Percentiles rank a stretch among this genome's conserved stretches.
These are phyloP conservation scores for Cryptocheilus praepositus DNA, from an alignment of 2,888 invertebrate species.

Conservation along the genomic window DNA sequence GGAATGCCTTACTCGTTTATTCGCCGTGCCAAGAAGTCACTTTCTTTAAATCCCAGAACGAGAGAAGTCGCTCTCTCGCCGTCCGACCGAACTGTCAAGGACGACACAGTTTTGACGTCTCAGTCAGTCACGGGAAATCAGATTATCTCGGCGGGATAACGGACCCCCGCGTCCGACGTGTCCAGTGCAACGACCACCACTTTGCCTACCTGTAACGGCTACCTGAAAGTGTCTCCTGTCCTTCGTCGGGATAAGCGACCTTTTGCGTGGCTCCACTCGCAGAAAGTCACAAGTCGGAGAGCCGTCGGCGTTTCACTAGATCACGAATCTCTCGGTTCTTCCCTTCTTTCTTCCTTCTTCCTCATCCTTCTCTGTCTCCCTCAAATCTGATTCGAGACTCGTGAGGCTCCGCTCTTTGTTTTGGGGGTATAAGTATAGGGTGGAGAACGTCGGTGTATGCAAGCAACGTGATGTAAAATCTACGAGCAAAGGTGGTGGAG, in stretches of 20 bases:
- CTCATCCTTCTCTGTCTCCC: constrained; percentile 24
- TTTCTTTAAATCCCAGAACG: too few relatives aligned
- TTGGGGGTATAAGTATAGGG: too few relatives aligned
- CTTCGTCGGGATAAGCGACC: background rate
- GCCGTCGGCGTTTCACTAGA: background rate
- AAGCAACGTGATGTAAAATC: too few relatives aligned
- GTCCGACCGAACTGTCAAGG: constrained; percentile 53
- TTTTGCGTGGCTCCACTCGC: background rate
- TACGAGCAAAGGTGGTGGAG: too few relatives aligned
- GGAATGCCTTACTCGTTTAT: too few relatives aligned
- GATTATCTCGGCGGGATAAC: constrained; percentile 69
- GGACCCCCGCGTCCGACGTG: constrained; percentile 47
- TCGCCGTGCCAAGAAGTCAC: too few relatives aligned
- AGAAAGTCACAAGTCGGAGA: constrained; percentile 4
- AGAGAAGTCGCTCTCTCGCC: background rate
- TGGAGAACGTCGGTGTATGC: too few relatives aligned
- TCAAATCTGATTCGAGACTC: constrained; percentile 11
- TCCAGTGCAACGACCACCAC: constrained; percentile 12
- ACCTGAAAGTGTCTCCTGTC: constrained; percentile 46
- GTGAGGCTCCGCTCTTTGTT: constrained; percentile 1
- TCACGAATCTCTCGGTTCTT: background rate
- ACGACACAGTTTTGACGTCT: constrained; percentile 67
- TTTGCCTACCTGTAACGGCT: constrained; percentile 44
- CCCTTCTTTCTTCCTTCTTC: background rate
- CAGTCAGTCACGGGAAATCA: constrained; percentile 71